A percentile compares a stretch with the other conserved stretches of the same genome.
Evolutionary conservation across 2,113 vertebrate genomes (phyloP).

Genomic region (Phycodurus eques): DNA sequence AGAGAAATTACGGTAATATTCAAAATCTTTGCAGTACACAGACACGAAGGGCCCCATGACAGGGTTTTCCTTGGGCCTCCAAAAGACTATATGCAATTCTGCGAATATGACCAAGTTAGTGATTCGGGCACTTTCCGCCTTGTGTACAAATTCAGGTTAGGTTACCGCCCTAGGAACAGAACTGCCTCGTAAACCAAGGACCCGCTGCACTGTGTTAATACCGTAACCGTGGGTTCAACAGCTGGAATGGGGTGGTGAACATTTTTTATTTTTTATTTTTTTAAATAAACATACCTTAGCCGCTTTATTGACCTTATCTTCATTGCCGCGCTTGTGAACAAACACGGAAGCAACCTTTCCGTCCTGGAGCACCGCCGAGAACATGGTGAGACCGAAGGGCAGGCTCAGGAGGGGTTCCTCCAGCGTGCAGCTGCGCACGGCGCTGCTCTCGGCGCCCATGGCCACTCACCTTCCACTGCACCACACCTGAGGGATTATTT

Average conservation of each 20-base stretch:
- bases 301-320: conserved; percentile 93
- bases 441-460: conserved; percentile 95
- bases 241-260: not conserved
- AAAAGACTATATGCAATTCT: too few relatives aligned
- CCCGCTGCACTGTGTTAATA: too few relatives aligned
- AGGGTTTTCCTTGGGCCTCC: too few relatives aligned
- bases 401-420: conserved; percentile 77
- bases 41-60: too few relatives aligned
- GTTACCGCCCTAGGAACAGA: too few relatives aligned
- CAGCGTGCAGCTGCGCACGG: conserved; percentile 77
- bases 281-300: conserved; percentile 73
- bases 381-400: conserved; percentile 80
- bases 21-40: too few relatives aligned
- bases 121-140: too few relatives aligned
- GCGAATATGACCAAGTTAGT: too few relatives aligned
- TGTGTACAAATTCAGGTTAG: too few relatives aligned
- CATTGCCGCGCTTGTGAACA: conserved; percentile 84
- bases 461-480: conserved; percentile 7
- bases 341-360: conserved; percentile 87
- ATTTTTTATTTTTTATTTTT: not conserved
- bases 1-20: too few relatives aligned
- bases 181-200: too few relatives aligned
- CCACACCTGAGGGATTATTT: conserved; percentile 1
- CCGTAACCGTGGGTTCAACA: not conserved
- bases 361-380: conserved; percentile 82